Evolutionary conservation across 2,113 vertebrate genomes (phyloP).

Genomic region (Chionodraco myersi): DNA sequence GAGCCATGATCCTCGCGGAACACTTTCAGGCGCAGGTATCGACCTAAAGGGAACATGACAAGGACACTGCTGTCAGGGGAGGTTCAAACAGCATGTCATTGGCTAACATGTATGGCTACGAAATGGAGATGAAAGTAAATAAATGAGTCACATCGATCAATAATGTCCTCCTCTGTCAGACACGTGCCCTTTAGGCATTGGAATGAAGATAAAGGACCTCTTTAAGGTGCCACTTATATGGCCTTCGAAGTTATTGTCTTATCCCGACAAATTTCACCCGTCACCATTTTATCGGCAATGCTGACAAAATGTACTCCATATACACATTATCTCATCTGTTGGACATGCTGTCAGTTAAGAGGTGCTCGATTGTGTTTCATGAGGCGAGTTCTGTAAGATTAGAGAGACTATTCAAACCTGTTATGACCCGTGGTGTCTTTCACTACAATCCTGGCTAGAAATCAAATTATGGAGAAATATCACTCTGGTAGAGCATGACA

Average conservation of each 20-base stretch:
- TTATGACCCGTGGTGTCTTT: constrained; percentile 62
- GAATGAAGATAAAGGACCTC: constrained; percentile 67
- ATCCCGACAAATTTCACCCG: constrained; percentile 12
- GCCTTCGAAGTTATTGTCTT: constrained; percentile 28
- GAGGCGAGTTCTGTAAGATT: constrained; percentile 49
- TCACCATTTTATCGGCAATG: constrained; percentile 4
- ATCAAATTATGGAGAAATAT: constrained; percentile 73
- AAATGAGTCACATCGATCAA: constrained; percentile 61
- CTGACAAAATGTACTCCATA: not conserved
- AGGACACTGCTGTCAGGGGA: constrained; percentile 57
- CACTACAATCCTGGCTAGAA: constrained; percentile 49
- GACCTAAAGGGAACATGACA: constrained; percentile 85
- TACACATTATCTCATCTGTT: not conserved
- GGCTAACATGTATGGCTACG: constrained; percentile 17
- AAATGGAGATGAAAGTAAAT: constrained; percentile 64
- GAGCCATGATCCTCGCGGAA: constrained; percentile 98
- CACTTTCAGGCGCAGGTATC: constrained; percentile 95
- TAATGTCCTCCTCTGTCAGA: constrained; percentile 46
- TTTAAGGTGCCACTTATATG: constrained; percentile 39
- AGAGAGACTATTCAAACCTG: constrained; percentile 61
- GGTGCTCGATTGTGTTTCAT: constrained; percentile 36
- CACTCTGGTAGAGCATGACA: constrained; percentile 73
- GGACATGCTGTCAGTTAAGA: not conserved
- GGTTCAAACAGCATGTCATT: constrained; percentile 35
- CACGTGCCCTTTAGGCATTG: constrained; percentile 43